Conservation (phyloP, 2,888 invertebrate species). For the Linyphia triangularis region DNA sequence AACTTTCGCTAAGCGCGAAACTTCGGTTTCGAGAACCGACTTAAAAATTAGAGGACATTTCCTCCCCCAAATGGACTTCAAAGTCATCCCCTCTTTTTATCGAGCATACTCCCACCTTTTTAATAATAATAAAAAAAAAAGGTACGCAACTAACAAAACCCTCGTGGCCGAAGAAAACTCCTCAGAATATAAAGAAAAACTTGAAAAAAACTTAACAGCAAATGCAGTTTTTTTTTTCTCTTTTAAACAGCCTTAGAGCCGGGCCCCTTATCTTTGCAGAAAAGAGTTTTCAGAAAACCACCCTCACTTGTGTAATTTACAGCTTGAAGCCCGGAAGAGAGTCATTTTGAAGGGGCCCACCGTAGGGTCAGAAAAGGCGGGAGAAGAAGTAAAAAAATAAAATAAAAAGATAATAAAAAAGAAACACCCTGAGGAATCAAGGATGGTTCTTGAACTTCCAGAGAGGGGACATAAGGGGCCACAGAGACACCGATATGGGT, state of each 20-base stretch:
- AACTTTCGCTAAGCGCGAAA: constrained; percentile 38
- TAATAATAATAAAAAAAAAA: too few relatives aligned
- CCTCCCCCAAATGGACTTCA: constrained; percentile 42
- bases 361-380: constrained; percentile 52
- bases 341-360: constrained; percentile 66
- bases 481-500: constrained; percentile 52
- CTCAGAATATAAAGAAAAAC: constrained; percentile 10
- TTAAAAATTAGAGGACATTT: constrained; percentile 72
- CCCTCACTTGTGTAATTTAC: constrained; percentile 71
- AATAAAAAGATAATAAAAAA: not conserved
- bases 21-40: constrained; percentile 14
- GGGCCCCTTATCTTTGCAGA: constrained; percentile 53
- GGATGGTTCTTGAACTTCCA: constrained; percentile 58
- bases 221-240: constrained; percentile 17
- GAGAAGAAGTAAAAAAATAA: constrained; percentile 4
- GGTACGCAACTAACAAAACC: constrained; percentile 47
- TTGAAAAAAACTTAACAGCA: constrained; percentile 25
- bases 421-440: constrained; percentile 59
- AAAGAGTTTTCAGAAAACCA: constrained; percentile 66
- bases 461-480: constrained; percentile 39
- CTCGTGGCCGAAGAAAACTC: constrained; percentile 52
- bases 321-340: constrained; percentile 64
- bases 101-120: not conserved
- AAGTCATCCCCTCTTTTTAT: constrained; percentile 22
- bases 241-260: constrained; percentile 14